Conservation (phyloP, 2,888 invertebrate genomes). For the Tipula confusa region DNA sequence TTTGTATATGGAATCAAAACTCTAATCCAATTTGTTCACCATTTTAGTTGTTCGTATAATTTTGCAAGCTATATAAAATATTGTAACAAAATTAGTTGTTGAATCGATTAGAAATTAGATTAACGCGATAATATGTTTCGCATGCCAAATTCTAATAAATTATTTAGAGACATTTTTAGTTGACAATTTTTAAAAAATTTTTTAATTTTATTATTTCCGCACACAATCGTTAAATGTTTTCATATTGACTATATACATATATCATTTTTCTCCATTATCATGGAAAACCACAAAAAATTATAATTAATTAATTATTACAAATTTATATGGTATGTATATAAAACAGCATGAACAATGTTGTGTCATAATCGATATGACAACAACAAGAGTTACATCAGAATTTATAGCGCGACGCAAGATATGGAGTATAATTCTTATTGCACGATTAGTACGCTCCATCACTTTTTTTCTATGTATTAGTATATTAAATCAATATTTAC, state of each 20-base stretch:
- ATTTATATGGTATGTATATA: not conserved
- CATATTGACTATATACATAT: not conserved
- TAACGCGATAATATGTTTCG: not conserved
- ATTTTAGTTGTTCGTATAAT: not conserved
- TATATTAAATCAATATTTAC: not conserved
- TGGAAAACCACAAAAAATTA: conserved; percentile 25
- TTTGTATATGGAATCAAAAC: not conserved
- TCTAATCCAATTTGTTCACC: not conserved
- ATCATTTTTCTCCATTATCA: not conserved
- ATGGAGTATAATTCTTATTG: not conserved
- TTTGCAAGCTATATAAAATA: not conserved
- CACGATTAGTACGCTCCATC: not conserved
- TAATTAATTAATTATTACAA: not conserved
- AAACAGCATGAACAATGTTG: not conserved
- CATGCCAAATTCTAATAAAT: not conserved
- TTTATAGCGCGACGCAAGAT: not conserved
- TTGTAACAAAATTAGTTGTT: not conserved
- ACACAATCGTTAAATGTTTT: not conserved
- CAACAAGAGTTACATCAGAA: not conserved
- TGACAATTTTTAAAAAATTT: not conserved
- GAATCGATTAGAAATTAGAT: not conserved
- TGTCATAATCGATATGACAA: not conserved
- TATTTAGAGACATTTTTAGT: not conserved
- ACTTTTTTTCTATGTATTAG: not conserved
- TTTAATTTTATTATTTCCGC: not conserved